Percentiles rank a stretch among this genome's conserved stretches.
Conservation (phyloP, 1,140 invertebrate genomes). For the Gryllus bimaculatus region DNA sequence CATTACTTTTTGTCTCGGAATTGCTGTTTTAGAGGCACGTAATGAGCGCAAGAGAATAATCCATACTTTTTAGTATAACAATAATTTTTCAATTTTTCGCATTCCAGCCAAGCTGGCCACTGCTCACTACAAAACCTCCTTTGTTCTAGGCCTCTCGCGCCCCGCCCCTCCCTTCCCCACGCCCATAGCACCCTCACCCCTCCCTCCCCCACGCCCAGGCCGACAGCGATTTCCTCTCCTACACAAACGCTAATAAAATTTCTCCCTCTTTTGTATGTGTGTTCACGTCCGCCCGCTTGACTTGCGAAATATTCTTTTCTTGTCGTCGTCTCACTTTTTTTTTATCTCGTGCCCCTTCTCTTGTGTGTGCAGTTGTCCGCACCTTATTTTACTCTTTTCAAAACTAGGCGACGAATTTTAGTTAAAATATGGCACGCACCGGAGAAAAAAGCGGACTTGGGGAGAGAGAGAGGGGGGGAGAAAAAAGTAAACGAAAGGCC, state of each 20-base stretch:
- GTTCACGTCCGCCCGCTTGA: background rate
- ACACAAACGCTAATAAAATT: background rate
- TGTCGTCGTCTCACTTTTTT: background rate
- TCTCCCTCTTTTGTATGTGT: background rate
- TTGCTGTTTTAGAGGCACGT: too few relatives aligned
- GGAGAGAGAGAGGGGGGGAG: background rate
- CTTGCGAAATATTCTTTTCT: background rate
- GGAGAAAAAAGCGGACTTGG: background rate
- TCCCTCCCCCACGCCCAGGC: background rate
- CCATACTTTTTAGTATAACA: too few relatives aligned
- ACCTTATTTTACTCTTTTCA: conserved; percentile 1
- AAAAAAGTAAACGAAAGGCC: background rate
- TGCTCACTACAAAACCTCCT: too few relatives aligned
- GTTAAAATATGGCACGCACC: background rate
- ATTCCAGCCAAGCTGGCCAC: too few relatives aligned
- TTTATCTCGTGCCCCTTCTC: background rate
- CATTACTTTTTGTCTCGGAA: too few relatives aligned
- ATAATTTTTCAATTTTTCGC: too few relatives aligned
- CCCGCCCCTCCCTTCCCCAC: too few relatives aligned
- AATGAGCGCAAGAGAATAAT: too few relatives aligned
- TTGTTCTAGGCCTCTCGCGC: too few relatives aligned
- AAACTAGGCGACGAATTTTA: background rate
- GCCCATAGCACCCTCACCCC: too few relatives aligned
- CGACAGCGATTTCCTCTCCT: background rate
- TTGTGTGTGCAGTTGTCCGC: background rate